Evolutionary conservation across 1,140 invertebrate species (phyloP), one percentile per base, ranked within the genome.

Genomic region (Anastatus disparis): DNA sequence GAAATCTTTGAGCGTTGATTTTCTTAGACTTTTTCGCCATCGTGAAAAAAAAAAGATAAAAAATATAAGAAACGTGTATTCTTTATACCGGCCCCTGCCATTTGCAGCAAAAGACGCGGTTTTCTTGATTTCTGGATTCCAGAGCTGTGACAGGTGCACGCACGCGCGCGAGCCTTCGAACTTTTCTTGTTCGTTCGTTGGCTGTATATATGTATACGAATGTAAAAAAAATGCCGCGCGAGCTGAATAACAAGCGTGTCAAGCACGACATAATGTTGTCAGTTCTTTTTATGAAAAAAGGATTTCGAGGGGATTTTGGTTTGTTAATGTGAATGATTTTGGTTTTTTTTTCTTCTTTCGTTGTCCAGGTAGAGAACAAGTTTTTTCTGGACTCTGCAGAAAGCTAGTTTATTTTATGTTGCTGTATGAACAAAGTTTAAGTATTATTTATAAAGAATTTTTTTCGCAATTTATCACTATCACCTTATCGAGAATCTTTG

Each of bases 41-140:
- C 20, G 0, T 17, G n/a, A 3, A 17, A 38, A 4, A 17, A 38
- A 63, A 63, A 17, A n/a, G n/a, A n/a, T n/a, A n/a, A n/a, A n/a
- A n/a, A 24, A 26, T 27, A 22, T 17, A 1, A 15, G 12, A 4
- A 17, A 1, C 24, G 12, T 31, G 3, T 63, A 63, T 63, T 29
- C 46, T 24, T 63, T 50, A n/a, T 35, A 6, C 46, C 3, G 44
- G n/a, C 44, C 27, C 50, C 61, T 63, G 27, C 61, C 61, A 31
- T 63, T 50, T 31, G 46, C 29, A 63, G n/a, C n/a, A n/a, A n/a
- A n/a, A n/a, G 61, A 63, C 13, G 26, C 44, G 46, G 44, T 63
- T 63, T 62, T 70, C 68, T 59, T 29, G 48, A 70, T 70, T 55
- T 70, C 58, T 70, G 48, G 68, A 70, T 70, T 70, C 68, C 59